Base-by-base conservation (phyloP, 2,888 invertebrate species). In the Girardia tigrina region DNA sequence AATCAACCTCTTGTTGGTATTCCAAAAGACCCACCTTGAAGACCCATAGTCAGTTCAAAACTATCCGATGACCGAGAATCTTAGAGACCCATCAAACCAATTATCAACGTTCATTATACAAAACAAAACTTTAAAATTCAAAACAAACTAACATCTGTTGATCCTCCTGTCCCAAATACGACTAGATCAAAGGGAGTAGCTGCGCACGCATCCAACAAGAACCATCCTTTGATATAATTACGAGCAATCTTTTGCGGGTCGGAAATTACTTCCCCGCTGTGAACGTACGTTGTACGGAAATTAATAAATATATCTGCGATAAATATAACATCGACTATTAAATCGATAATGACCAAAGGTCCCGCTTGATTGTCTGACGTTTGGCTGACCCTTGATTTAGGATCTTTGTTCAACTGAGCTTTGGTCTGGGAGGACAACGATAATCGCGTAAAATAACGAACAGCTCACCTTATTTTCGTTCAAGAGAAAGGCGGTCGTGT, bases 141-240 rank as follows among this genome's bases (percentile, higher is more conserved):
- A n/a, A n/a, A n/a, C n/a, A n/a, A n/a, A 80, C 82, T 82, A 79
- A 83, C 83, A 76, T 84, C 84, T 77, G 81, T 82, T 71, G 83
- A 83, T 29, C 84, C 84, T 28, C 76, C 73, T 1, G 83, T 82
- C 1, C 84, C 83, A 77, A 83, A 84, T 29, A 97, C 89, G 79
- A 97, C 89, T 79, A 97, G 89, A 86, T 97, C 97, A 87, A 97
- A 97, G 78, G 97, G 97, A 83, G 97, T 94, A 81, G 97, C 97
- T 74, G 97, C 95, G 78, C 97, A 92, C 82, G 95, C 89, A 86
- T 97, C 97, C 83, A 98, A 95, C 82, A 95, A 88, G 87, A 97
- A 97, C 97, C 97, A 98, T 81, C 97, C 83, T 77, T 82, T 84
- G 36, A 84, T 80, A 78, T 84, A 84, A 78, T 84, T 82, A 26